phyloP scores from a whole-genome alignment of 2,797 vertebrate species.

The Coccyzus lansbergi region DNA sequence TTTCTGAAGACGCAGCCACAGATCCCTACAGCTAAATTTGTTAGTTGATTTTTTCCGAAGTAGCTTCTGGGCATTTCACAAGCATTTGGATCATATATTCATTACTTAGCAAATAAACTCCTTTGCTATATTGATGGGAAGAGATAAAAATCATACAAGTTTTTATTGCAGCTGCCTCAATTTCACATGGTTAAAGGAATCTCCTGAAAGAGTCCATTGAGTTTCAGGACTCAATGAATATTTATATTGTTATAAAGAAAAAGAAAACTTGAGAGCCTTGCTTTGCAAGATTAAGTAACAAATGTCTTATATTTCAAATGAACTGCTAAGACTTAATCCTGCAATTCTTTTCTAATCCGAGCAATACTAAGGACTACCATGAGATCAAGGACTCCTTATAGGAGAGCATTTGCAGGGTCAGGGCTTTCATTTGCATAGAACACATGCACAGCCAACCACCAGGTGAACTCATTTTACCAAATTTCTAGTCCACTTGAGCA shows the following conservation, averaged over 20 bases:
- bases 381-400: slow-evolving; percentile 48
- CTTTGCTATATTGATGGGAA: neutral
- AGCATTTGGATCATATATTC: neutral
- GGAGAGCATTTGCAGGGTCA: slow-evolving; percentile 20
- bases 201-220: slow-evolving; percentile 31
- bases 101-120: neutral
- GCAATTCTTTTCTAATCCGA: slow-evolving; percentile 34
- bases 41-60: neutral
- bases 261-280: slow-evolving; percentile 43
- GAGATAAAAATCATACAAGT: neutral
- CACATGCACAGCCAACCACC: neutral
- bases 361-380: slow-evolving; percentile 29
- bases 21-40: neutral
- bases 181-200: neutral
- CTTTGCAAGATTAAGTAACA: slow-evolving; percentile 63
- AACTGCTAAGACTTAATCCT: slow-evolving; percentile 52
- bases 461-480: slow-evolving; percentile 15
- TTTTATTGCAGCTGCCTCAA: neutral
- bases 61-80: neutral
- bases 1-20: neutral
- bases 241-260: slow-evolving; percentile 47
- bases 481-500: slow-evolving; percentile 19
- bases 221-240: slow-evolving; percentile 18
- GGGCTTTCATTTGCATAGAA: slow-evolving; percentile 21
- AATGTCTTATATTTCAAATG: slow-evolving; percentile 64